Evolutionary conservation across 2,797 vertebrate species (phyloP).

Genomic region (Anguilla marmorata): DNA sequence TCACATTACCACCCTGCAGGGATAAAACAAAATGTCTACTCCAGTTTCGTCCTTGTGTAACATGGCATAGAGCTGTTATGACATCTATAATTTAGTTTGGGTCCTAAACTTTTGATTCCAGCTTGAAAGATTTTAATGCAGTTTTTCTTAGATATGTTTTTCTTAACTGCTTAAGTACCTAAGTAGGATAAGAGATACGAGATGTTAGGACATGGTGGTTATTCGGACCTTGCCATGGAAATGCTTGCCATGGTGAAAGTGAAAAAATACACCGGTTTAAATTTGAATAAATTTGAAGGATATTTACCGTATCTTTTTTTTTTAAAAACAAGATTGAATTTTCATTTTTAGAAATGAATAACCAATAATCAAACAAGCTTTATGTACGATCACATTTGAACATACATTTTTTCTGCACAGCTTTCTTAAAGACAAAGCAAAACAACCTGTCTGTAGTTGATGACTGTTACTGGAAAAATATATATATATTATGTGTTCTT

Average conservation of each 20-base stretch:
- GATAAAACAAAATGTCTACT: not conserved
- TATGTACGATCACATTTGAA: not conserved
- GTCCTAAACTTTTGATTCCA: conserved; percentile 21
- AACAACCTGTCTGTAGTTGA: no score
- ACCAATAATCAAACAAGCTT: not conserved
- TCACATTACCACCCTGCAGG: conserved; percentile 4
- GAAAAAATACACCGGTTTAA: not conserved
- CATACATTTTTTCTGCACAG: no score
- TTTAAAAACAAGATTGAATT: not conserved
- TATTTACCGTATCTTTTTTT: not conserved
- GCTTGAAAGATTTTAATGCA: not conserved
- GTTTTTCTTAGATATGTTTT: no score
- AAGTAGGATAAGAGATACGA: no score
- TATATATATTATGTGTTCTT: no score
- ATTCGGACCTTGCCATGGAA: no score
- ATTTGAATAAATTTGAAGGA: not conserved
- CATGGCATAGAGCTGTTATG: not conserved
- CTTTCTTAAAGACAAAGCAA: no score
- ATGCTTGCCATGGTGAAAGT: no score
- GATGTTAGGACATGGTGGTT: no score
- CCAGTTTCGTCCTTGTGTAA: not conserved
- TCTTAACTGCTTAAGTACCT: no score
- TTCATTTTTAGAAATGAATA: not conserved
- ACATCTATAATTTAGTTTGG: not conserved
- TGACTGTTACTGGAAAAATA: no score